These are phyloP conservation scores for Polietes domitor DNA, from an alignment of 2,888 invertebrate genomes.

Conservation along the genomic window DNA sequence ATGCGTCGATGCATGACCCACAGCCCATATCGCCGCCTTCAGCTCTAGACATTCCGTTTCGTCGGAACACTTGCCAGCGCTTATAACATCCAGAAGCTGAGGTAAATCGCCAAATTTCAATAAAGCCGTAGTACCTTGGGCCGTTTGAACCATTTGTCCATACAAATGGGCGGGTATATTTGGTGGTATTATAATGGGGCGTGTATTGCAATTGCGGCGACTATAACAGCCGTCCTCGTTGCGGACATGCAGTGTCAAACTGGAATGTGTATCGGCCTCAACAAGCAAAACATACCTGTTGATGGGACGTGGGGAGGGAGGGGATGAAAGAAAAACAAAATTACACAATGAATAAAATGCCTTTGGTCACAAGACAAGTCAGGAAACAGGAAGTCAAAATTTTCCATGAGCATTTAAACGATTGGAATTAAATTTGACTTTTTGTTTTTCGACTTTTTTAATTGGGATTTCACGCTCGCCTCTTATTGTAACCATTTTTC, in stretches of 20 bases:
- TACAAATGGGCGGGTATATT: slow-evolving; percentile 88
- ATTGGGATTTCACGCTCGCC: slow-evolving; percentile 80
- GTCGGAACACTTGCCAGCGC: slow-evolving; percentile 83
- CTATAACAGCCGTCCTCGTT: slow-evolving; percentile 90
- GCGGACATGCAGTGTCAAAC: slow-evolving; percentile 91
- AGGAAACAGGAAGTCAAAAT: slow-evolving; percentile 49
- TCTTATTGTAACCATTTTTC: slow-evolving; percentile 88
- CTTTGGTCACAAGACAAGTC: slow-evolving; percentile 12
- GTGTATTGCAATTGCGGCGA: slow-evolving; percentile 85
- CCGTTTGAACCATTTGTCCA: slow-evolving; percentile 90
- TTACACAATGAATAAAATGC: slow-evolving; percentile 28
- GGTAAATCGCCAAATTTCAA: slow-evolving; percentile 77
- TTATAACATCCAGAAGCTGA: slow-evolving; percentile 76
- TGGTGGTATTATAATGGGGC: slow-evolving; percentile 82
- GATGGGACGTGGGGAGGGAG: neutral
- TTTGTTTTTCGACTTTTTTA: slow-evolving; percentile 52
- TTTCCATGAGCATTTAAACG: too few species aligned
- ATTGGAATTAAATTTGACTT: slow-evolving; percentile 16
- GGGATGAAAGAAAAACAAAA: slow-evolving; percentile 32
- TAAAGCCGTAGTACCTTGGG: slow-evolving; percentile 80
- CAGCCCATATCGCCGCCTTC: slow-evolving; percentile 94
- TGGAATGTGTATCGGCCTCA: slow-evolving; percentile 93
- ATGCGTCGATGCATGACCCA: slow-evolving; percentile 91
- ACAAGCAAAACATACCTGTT: slow-evolving; percentile 92
- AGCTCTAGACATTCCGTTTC: slow-evolving; percentile 88